phyloP scores from a whole-genome alignment of 1,140 invertebrate species.

The Colletes latitarsis region DNA sequence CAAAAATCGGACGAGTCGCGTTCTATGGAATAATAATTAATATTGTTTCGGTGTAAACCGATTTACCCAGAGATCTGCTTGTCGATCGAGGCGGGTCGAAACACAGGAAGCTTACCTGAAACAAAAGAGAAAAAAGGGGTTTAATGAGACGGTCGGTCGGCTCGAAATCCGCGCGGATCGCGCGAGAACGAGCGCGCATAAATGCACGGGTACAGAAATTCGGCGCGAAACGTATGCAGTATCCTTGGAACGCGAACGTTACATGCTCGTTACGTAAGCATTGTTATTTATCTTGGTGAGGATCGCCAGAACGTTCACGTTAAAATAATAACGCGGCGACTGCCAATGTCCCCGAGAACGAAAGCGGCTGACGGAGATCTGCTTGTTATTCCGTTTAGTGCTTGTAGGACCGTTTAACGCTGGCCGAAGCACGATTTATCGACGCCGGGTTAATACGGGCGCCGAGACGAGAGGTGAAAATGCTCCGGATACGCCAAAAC shows the following conservation, averaged over 20 bases:
- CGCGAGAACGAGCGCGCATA: neutral
- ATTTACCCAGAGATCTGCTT: neutral
- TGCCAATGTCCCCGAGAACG: slow-evolving; percentile 68
- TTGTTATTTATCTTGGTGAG: slow-evolving; percentile 76
- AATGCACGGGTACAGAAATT: slow-evolving; percentile 13
- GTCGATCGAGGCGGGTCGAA: no score
- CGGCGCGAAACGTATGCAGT: slow-evolving; percentile 9
- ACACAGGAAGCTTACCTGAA: slow-evolving; percentile 66
- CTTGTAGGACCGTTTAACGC: slow-evolving; percentile 36
- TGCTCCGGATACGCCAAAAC: neutral
- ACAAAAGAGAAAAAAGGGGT: slow-evolving; percentile 60
- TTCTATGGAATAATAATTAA: no score
- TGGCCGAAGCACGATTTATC: slow-evolving; percentile 21
- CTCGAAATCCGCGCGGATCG: neutral
- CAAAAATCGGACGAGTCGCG: no score
- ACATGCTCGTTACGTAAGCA: slow-evolving; percentile 71
- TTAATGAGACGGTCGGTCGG: neutral
- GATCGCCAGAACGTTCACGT: slow-evolving; percentile 68
- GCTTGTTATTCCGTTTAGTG: slow-evolving; percentile 46
- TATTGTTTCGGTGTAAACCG: neutral
- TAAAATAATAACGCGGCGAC: slow-evolving; percentile 74
- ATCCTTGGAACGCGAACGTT: slow-evolving; percentile 47
- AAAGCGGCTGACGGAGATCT: slow-evolving; percentile 52
- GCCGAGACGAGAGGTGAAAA: neutral
- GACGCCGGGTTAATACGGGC: neutral